Percentiles rank a stretch among this genome's conserved stretches.
Conservation (phyloP, 1,140 invertebrate species). For the Cyclargus thomasi region DNA sequence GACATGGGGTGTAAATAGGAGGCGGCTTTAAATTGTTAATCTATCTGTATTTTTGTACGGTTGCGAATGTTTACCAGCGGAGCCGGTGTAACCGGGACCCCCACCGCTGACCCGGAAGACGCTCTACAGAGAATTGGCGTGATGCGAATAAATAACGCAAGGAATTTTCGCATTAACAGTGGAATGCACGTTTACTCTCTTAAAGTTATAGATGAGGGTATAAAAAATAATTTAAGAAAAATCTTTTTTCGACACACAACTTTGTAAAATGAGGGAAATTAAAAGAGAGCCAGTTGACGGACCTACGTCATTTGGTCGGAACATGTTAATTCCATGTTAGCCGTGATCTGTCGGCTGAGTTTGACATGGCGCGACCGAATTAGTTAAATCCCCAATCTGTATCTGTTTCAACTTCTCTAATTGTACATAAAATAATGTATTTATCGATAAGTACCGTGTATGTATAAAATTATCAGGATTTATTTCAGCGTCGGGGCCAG, state of each 20-base stretch:
- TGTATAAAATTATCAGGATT: neutral
- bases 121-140: neutral
- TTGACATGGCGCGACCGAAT: no score
- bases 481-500: neutral
- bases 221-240: neutral
- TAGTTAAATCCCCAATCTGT: no score
- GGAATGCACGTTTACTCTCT: neutral
- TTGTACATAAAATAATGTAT: neutral
- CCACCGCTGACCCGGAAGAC: neutral
- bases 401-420: no score
- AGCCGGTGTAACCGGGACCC: neutral
- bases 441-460: neutral
- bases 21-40: neutral
- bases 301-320: no score
- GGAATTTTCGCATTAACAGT: neutral
- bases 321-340: no score
- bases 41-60: neutral
- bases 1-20: neutral
- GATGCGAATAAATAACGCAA: neutral
- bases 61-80: no score
- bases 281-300: no score
- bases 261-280: no score
- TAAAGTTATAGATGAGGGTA: neutral
- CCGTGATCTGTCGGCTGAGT: no score
- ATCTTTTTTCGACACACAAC: no score